Base-by-base conservation (phyloP, 2,113 vertebrate genomes). In the Hypanus sabinus region DNA sequence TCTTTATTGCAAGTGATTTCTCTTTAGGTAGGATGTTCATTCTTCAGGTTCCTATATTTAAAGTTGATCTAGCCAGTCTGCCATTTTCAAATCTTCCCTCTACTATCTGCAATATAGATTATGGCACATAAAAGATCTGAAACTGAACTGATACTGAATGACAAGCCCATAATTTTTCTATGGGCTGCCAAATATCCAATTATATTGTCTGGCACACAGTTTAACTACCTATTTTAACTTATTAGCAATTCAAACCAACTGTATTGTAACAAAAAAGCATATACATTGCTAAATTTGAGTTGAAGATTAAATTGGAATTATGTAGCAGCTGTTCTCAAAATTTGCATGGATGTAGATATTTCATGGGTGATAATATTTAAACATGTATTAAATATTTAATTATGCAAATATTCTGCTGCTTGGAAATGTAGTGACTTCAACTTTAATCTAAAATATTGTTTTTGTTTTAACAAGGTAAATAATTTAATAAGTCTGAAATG, bases 381-480 rank as follows among this genome's bases (percentile, higher is more conserved):
- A 88, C 62, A 88, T 88, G 85, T 12, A 88, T 62, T 73, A 73
- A 73, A 73, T 22, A 73, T 73, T 73, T 73, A 73, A 57, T 88
- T 57, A n/a, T 88, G 30, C 30, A 88, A 62, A 27, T 88, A 46
- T 20, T 73, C 85, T 88, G 57, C 57, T 62, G 57, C 85, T 62
- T n/a, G 55, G n/a, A 62, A n/a, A 62, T 62, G 30, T 62, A 88
- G 55, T 60, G 55, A 60, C 55, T 55, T 57, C 27, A 27, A 87
- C 46, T 60, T 87, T 24, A 87, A 60, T 85, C 38, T 85, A 55
- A 85, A 85, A 85, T 57, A 85, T 85, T 22, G 16, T 83, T 83
- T 46, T 83, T 83, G 80, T 83, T 83, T 83, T 83, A 83, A 55
- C 80, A 83, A 83, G 38, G 20, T 38, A 46, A 83, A 83, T 83